Evolutionary conservation across 2,888 invertebrate genomes (phyloP), one percentile per base, ranked within the genome.

Genomic region (Epistrophe eligans): DNA sequence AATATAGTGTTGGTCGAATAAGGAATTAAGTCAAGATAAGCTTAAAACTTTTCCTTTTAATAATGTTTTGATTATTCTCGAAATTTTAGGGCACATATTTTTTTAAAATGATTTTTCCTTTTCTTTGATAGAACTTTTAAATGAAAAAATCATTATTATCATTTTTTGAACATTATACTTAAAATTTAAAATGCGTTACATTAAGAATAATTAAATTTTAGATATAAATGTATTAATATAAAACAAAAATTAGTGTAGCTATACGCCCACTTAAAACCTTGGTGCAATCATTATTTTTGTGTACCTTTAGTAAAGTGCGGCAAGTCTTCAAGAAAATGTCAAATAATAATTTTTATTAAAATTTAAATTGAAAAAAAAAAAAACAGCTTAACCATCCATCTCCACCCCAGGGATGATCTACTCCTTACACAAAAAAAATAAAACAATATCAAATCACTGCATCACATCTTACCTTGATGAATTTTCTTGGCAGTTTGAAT

Each of bases 401-500:
- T 80, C 66, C 73, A 64, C 35, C 77, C 79, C 32, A 76, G 87
- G 87, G 87, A 87, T 83, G 87, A 87, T 83, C 87, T 87, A 87
- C 83, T 76, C 79, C 79, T 60, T 70, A n/a, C 40, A 17, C 11
- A 70, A 70, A 19, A 19, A 67, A 11, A 28, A 24, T 0, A 52
- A 52, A 2, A 52, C 24, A 24, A 11, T 55, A 35, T 17, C 7
- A 38, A 17, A 35, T 17, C 58, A 17, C 17, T 45, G 55, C 55
- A 67, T 32, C 38, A 48, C 52, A 40, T 62, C 87, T 87, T 87
- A 87, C 87, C 87, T 83, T 79, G 71, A 67, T 76, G 80, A 64
- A 88, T 89, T 67, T 90, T 85, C 67, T 90, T 90, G 72, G 90
- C 90, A 5, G 90, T 89, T 79, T 91, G 90, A 19, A 90, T 90